Base-by-base conservation (phyloP, 1,140 invertebrate species). In the Achatina immaculata region DNA sequence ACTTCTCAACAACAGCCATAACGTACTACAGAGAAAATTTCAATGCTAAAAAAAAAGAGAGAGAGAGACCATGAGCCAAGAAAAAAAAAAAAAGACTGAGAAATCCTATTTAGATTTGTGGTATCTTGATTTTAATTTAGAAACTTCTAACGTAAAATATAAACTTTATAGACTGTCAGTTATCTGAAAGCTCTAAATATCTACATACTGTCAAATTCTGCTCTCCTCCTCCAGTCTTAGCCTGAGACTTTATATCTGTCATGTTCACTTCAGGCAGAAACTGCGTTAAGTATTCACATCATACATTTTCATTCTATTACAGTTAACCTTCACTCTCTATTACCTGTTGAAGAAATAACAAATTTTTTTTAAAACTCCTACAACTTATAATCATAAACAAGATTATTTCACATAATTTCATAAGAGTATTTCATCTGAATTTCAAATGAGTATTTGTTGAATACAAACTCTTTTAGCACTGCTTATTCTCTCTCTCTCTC, bases 201-300 rank as follows among this genome's bases (percentile, higher is more conserved):
- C 68, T 38, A 76, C 82, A 74, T 85, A 86, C 87, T 83, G 83
- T 85, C 0, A 88, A 80, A 51, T 85, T 88, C 73, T 88, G 86
- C 80, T 88, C 87, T 24, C 87, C 87, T 43, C 87, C 87, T 28
- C 87, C 87, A 43, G 66, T 45, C 40, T 78, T 81, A 21, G 82
- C 76, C 66, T 85, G 85, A 48, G 79, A 83, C 71, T 85, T 86
- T 40, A 83, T 40, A 28, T 87, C 85, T 34, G 83, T 48, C 85
- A 85, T 84, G 28, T n/a, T 51, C 80, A 31, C 4, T 34, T 21
- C 43, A 1, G 48, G 1, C 11, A 43, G 34, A 31, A 38, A 36
- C 45, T n/a, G 38, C 31, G 81, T 71, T 28, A n/a, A 77, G 19
- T n/a, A 9, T n/a, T 9, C 43, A 40, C 11, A 66, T 24, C 34